phyloP scores from a whole-genome alignment of 2,888 invertebrate species.

The Sphaerophoria rueppellii region DNA sequence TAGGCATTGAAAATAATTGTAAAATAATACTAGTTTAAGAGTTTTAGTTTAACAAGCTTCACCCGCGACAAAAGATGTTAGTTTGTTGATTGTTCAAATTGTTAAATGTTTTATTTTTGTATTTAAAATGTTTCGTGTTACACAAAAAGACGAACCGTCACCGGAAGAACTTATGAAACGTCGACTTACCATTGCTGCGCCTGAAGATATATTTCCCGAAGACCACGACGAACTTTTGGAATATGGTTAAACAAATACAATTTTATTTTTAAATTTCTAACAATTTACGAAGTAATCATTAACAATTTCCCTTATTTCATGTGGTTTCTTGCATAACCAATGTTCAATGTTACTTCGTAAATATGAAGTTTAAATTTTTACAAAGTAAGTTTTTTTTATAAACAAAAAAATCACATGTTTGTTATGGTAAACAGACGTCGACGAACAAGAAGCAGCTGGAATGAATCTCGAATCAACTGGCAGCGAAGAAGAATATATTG shows the following conservation, averaged over 20 bases:
- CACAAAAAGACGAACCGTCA: constrained; percentile 69
- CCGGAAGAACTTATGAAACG: constrained; percentile 77
- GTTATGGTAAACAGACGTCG: constrained; percentile 76
- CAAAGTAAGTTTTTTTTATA: background rate
- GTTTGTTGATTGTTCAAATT: constrained; percentile 19
- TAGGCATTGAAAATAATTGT: background rate
- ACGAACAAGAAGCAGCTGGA: constrained; percentile 77
- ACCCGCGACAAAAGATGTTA: constrained; percentile 1
- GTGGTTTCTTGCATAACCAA: constrained; percentile 1
- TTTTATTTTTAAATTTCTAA: background rate
- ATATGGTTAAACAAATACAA: constrained; percentile 77
- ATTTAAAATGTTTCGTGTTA: constrained; percentile 30
- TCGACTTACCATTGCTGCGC: constrained; percentile 79
- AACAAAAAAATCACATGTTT: constrained; percentile 26
- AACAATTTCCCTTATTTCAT: constrained; percentile 1
- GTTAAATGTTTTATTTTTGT: constrained; percentile 44
- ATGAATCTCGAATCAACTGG: constrained; percentile 76
- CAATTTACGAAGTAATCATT: constrained; percentile 66
- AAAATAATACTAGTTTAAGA: constrained; percentile 30
- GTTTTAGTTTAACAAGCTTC: constrained; percentile 29
- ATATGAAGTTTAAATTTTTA: constrained; percentile 25
- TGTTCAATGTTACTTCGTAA: constrained; percentile 64
- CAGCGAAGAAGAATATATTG: constrained; percentile 79
- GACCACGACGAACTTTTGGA: constrained; percentile 77
- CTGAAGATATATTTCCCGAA: constrained; percentile 78